These are phyloP conservation scores for Limosa lapponica DNA, from an alignment of 2,797 vertebrate genomes.

Conservation along the genomic window DNA sequence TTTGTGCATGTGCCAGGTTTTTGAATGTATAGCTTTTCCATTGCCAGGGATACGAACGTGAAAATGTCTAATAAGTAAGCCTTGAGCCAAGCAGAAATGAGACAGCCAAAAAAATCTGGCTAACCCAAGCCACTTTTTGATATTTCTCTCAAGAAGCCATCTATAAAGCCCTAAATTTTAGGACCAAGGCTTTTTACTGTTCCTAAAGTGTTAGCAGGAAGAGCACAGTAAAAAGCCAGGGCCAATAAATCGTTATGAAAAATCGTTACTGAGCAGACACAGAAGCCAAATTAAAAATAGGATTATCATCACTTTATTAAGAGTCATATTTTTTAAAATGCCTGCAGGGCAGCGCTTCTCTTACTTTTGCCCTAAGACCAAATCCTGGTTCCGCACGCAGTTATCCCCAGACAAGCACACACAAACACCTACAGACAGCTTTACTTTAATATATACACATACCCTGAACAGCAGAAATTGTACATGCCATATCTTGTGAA, in stretches of 20 bases:
- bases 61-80: constrained; percentile 44
- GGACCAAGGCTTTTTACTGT: background rate
- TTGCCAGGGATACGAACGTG: background rate
- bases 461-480: background rate
- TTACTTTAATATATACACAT: background rate
- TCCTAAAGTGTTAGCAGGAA: constrained; percentile 27
- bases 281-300: constrained; percentile 66
- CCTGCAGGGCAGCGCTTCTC: background rate
- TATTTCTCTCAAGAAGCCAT: constrained; percentile 38
- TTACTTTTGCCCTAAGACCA: background rate
- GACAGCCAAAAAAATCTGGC: constrained; percentile 43
- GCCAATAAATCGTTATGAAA: constrained; percentile 44
- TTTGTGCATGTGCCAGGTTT: constrained; percentile 41
- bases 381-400: background rate
- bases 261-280: constrained; percentile 27
- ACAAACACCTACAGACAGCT: background rate
- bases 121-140: background rate
- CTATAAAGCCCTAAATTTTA: constrained; percentile 40
- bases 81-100: constrained; percentile 52
- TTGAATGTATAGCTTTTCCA: constrained; percentile 5
- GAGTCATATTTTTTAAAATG: constrained; percentile 10
- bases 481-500: background rate
- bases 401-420: background rate
- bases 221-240: background rate
- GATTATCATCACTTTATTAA: constrained; percentile 49